phyloP scores from a whole-genome alignment of 2,797 vertebrate genomes.

The Arctocebus calabarensis region DNA sequence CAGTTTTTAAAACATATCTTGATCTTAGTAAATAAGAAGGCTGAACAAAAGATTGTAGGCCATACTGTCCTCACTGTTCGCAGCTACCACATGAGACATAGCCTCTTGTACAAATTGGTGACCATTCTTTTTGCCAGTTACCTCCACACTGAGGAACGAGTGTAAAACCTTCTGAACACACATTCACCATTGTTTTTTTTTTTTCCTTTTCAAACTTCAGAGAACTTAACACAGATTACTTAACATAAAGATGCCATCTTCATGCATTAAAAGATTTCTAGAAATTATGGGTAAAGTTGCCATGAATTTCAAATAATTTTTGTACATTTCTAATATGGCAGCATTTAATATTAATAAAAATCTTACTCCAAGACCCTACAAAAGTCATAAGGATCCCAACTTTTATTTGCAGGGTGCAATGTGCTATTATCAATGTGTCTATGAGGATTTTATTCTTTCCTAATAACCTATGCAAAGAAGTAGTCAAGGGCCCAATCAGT shows the following conservation, averaged over 20 bases:
- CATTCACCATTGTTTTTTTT: neutral
- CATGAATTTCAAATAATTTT: constrained; percentile 30
- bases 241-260: constrained; percentile 20
- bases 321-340: constrained; percentile 6
- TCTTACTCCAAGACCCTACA: neutral
- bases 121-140: neutral
- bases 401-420: constrained; percentile 23
- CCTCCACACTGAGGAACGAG: neutral
- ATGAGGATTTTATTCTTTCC: constrained; percentile 32
- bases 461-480: constrained; percentile 38
- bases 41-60: neutral
- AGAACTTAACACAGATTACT: neutral
- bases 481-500: neutral
- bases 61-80: neutral
- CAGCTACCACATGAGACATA: neutral
- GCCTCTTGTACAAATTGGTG: constrained; percentile 12
- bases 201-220: constrained; percentile 23
- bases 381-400: neutral
- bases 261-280: constrained; percentile 42
- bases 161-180: neutral
- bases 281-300: constrained; percentile 20
- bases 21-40: neutral
- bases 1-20: constrained; percentile 35
- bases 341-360: constrained; percentile 24
- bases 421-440: neutral